Evolutionary conservation across 2,113 vertebrate genomes (phyloP).

Genomic region (Nettapus auritus): DNA sequence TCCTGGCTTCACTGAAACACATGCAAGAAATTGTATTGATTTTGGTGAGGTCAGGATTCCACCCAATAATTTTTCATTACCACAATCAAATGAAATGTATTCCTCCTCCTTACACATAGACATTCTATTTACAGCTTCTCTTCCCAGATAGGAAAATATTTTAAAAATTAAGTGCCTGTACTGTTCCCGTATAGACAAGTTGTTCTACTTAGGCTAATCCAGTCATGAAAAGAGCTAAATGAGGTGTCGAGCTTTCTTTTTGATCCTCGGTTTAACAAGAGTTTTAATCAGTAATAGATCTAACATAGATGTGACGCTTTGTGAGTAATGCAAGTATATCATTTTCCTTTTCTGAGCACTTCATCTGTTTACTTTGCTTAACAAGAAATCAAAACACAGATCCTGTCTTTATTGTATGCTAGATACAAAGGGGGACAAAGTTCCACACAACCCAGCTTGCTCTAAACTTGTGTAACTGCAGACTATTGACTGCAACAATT

Average conservation of each 20-base stretch:
- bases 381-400: slow-evolving; percentile 59
- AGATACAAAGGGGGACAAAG: not conserved
- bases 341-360: slow-evolving; percentile 33
- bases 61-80: not conserved
- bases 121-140: not conserved
- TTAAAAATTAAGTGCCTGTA: not conserved
- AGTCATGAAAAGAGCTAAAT: slow-evolving; percentile 64
- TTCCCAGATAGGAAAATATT: not conserved
- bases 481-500: not conserved
- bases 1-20: not conserved
- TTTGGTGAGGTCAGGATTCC: not conserved
- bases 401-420: not conserved
- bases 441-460: not conserved
- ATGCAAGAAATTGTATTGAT: not conserved
- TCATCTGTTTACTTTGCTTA: slow-evolving; percentile 53
- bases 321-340: not conserved
- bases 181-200: not conserved
- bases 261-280: slow-evolving; percentile 67
- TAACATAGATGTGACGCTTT: not conserved
- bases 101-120: not conserved
- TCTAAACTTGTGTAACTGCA: not conserved
- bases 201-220: slow-evolving; percentile 59
- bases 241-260: slow-evolving; percentile 62
- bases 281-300: slow-evolving; percentile 77
- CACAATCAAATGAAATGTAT: not conserved